These are phyloP conservation scores for Drosophila persimilis DNA, from an alignment of 1,140 invertebrate genomes.

Conservation along the genomic window DNA sequence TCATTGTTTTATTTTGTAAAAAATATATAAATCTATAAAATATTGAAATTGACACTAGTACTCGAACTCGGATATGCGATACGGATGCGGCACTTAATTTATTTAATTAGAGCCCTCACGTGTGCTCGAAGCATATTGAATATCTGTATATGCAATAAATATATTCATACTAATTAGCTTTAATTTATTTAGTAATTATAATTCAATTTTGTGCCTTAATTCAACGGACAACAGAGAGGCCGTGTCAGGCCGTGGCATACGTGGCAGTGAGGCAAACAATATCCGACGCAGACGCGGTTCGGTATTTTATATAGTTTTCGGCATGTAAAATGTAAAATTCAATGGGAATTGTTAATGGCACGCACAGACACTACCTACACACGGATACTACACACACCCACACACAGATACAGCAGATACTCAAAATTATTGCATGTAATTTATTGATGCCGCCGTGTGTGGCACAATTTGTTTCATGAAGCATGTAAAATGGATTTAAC, in stretches of 20 bases:
- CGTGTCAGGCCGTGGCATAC: too few relatives aligned
- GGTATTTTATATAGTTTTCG: conserved; percentile 20
- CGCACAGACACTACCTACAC: neutral
- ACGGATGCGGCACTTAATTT: conserved; percentile 16
- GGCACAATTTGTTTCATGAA: conserved; percentile 68
- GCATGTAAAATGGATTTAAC: conserved; percentile 69
- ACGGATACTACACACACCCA: conserved; percentile 12
- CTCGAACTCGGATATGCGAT: too few relatives aligned
- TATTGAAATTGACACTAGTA: too few relatives aligned
- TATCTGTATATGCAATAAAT: neutral
- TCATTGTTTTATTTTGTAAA: too few relatives aligned
- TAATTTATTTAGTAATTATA: conserved; percentile 58
- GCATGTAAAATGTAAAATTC: conserved; percentile 46
- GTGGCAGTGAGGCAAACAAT: conserved; percentile 8
- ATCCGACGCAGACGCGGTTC: neutral
- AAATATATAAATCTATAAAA: too few relatives aligned
- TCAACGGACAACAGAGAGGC: neutral
- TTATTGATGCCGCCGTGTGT: conserved; percentile 63
- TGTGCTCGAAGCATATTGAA: conserved; percentile 22
- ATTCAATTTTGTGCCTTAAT: conserved; percentile 42
- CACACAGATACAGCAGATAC: conserved; percentile 22
- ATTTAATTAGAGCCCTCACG: neutral
- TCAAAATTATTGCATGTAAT: conserved; percentile 68
- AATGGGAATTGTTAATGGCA: conserved; percentile 58
- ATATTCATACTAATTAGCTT: conserved; percentile 47